Evolutionary conservation across 92 coral and sea anemone species (phyloP).

Genomic region (Porites rus): DNA sequence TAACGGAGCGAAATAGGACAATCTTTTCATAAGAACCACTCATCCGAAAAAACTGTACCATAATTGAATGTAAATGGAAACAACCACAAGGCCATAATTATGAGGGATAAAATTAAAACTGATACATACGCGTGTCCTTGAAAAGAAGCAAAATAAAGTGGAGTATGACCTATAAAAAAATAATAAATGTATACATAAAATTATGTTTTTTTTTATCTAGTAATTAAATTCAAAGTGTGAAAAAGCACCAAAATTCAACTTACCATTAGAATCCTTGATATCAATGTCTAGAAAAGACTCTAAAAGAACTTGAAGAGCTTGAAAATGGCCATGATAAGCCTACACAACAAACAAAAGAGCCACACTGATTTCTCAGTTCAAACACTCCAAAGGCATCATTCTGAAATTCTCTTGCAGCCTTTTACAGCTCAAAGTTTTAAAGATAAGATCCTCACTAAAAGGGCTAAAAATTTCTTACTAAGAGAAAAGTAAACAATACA

Average conservation of each 20-base stretch:
- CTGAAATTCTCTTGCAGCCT: too few species aligned
- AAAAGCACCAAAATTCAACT: neutral
- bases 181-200: neutral
- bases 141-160: conserved; percentile 87
- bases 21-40: too few species aligned
- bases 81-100: neutral
- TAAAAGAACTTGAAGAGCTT: conserved; percentile 89
- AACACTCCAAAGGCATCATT: too few species aligned
- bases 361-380: neutral
- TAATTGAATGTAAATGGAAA: neutral
- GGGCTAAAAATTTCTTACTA: too few species aligned
- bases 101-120: neutral
- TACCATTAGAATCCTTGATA: conserved; percentile 89
- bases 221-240: too few species aligned
- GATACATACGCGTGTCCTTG: conserved; percentile 95
- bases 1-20: too few species aligned
- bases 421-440: too few species aligned
- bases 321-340: conserved; percentile 96
- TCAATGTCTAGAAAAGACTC: conserved; percentile 84
- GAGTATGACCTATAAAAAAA: conserved; percentile 79
- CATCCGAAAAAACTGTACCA: neutral
- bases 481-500: too few species aligned
- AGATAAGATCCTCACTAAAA: too few species aligned
- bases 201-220: too few species aligned
- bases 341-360: conserved; percentile 22